Evolutionary conservation across 2,888 invertebrate species (phyloP), one percentile per base, ranked within the genome.

Genomic region (Drosophila sordidula): DNA sequence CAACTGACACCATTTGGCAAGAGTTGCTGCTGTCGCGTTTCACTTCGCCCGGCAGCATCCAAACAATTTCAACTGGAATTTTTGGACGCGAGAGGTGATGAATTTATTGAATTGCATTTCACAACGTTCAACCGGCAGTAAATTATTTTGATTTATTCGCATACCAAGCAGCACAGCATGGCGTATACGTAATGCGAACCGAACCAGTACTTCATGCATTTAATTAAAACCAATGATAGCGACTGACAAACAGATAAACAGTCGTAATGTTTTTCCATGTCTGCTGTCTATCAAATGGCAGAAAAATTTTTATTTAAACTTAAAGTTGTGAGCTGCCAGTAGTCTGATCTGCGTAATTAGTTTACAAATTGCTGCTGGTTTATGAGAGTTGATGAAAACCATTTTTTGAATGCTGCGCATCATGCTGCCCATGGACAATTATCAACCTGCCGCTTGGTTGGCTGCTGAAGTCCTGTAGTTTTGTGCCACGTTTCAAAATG

Each of bases 81-180:
- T 61, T 58, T 36, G 29, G 34, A 26, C 4, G 39, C 34, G 12
- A 32, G 12, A 41, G 8, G 22, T 22, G 45, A 47, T 70, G 67
- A 62, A 70, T 78, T 70, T 70, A 77, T 79, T 68, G 56, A 77
- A 77, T 58, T 69, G 58, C 62, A 51, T 55, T 65, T 66, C 47
- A 49, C 47, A 63, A 63, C 62, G 46, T 14, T 44, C 49, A 16
- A 41, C 12, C 41, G 29, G 63, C 65, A 61, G 66, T 83, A 75
- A 79, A 80, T 79, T 80, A 79, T 77, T 75, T 72, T 79, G 78
- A 78, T 82, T 82, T 82, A 82, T 83, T 56, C 58, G 55, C 55
- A 68, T 52, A 34, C 34, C 14, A n/a, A 9, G 3, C 18, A 3
- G 55, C 22, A 25, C 49, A 56, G 39, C 41, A 57, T 36, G 67